Base-by-base conservation (phyloP, 2,888 invertebrate species). In the Pollenia griseotomentosa region DNA sequence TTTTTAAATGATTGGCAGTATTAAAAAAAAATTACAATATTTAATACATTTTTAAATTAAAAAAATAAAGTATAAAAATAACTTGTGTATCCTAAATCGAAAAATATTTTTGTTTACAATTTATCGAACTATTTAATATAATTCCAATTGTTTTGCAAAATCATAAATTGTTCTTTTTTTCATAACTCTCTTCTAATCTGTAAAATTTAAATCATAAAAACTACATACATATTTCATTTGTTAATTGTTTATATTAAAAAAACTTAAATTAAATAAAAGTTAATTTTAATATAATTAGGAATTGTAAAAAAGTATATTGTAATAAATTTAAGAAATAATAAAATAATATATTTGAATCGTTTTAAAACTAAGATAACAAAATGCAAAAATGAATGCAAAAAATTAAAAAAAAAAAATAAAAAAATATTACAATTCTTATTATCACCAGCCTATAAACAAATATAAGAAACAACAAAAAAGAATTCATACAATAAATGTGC, bases 401-500 rank as follows among this genome's bases (percentile, higher is more conserved):
- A 66, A 23, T n/a, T 33, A 53, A 42, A 48, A 74, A 66, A 23
- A 11, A 16, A 53, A 33, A 8, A 33, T 44, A 12, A 48, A 71
- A 68, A 33, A 1, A 23, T 2, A 19, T 19, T 48, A 51, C 71
- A 83, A 77, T 55, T 23, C 63, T 71, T 65, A 48, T 65, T 57
- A 33, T 77, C 53, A 63, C 55, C 77, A 71, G 81, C 65, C 73
- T 51, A 57, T 14, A 44, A 59, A 61, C 5, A 59, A 19, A 42
- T 14, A 71, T 59, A 33, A 63, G 55, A 68, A 73, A 66, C 14
- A 6, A 33, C 33, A 61, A 14, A 44, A 68, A 83, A 86, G 11
- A 79, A 61, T 71, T 84, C 83, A 86, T 75, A 83, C 80, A 83
- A 92, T 91, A 90, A 91, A 92, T 92, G 91, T 91, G 91, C 91